These are phyloP conservation scores for Tapera naevia DNA, from an alignment of 2,797 vertebrate genomes.

Conservation along the genomic window DNA sequence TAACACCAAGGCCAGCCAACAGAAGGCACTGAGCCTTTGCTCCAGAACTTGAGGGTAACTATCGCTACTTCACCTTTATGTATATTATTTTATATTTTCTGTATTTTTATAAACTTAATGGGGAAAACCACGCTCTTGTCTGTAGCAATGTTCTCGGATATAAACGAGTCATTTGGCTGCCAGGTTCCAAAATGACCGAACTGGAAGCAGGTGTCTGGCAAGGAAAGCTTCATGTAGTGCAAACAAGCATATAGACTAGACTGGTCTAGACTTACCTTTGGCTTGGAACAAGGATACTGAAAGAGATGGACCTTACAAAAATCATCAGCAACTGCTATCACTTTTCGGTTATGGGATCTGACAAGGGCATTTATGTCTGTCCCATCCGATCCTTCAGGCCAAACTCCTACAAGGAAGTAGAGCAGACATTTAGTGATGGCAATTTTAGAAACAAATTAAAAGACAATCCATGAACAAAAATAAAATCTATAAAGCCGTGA, in stretches of 20 bases:
- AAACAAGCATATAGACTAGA: neutral
- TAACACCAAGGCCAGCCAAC: neutral
- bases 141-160: neutral
- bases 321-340: slow-evolving; percentile 95
- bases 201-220: neutral
- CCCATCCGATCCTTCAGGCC: slow-evolving; percentile 97
- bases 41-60: neutral
- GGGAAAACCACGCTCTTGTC: neutral
- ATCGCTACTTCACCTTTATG: neutral
- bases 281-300: slow-evolving; percentile 92
- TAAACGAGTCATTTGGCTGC: neutral
- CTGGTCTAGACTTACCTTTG: slow-evolving; percentile 83
- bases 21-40: neutral
- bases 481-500: neutral
- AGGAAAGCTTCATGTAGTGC: neutral
- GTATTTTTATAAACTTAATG: neutral
- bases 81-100: neutral
- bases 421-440: neutral
- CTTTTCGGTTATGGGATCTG: slow-evolving; percentile 90
- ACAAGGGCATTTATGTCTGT: slow-evolving; percentile 97
- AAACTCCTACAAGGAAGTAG: slow-evolving; percentile 84
- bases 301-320: slow-evolving; percentile 99
- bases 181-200: neutral
- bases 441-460: neutral
- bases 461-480: neutral